Percentiles rank a stretch among this genome's conserved stretches.
phyloP scores from a whole-genome alignment of 1,140 invertebrate genomes.

The Caenorhabditis briggsae region DNA sequence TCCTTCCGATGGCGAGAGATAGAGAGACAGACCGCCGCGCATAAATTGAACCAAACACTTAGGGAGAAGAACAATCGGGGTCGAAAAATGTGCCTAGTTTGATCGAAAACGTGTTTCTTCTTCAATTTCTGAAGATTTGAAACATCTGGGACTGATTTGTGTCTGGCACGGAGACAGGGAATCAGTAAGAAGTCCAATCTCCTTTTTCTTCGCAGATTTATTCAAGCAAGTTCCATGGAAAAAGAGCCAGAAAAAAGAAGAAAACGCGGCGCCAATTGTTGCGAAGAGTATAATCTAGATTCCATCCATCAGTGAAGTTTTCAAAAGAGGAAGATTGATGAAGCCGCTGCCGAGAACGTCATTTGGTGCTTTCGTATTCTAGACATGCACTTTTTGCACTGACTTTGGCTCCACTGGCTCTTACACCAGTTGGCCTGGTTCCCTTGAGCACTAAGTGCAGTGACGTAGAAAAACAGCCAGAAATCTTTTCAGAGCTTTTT shows the following conservation, averaged over 20 bases:
- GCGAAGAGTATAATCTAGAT: background rate
- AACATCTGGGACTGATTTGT: conserved; percentile 38
- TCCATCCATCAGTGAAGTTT: background rate
- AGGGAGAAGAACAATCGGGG: background rate
- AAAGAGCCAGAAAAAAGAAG: no score
- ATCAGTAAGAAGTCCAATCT: no score
- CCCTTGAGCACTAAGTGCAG: conserved; percentile 18
- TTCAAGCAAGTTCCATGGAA: no score
- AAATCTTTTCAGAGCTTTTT: background rate
- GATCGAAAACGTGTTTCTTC: background rate
- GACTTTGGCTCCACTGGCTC: background rate
- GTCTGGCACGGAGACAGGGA: background rate
- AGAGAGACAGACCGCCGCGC: conserved; percentile 40
- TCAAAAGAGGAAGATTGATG: conserved; percentile 35
- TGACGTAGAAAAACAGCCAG: background rate
- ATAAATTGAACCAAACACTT: conserved; percentile 50
- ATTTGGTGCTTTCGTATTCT: conserved; percentile 42
- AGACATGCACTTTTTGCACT: conserved; percentile 50
- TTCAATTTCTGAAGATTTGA: background rate
- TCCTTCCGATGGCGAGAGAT: conserved; percentile 33
- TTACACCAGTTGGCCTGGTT: background rate
- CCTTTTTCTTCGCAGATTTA: no score
- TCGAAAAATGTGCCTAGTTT: conserved; percentile 17
- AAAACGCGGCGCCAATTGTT: background rate
- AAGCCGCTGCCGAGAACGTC: conserved; percentile 4